Evolutionary conservation across 2,888 invertebrate genomes (phyloP), one percentile per base, ranked within the genome.

Genomic region (Perithous albicinctus): DNA sequence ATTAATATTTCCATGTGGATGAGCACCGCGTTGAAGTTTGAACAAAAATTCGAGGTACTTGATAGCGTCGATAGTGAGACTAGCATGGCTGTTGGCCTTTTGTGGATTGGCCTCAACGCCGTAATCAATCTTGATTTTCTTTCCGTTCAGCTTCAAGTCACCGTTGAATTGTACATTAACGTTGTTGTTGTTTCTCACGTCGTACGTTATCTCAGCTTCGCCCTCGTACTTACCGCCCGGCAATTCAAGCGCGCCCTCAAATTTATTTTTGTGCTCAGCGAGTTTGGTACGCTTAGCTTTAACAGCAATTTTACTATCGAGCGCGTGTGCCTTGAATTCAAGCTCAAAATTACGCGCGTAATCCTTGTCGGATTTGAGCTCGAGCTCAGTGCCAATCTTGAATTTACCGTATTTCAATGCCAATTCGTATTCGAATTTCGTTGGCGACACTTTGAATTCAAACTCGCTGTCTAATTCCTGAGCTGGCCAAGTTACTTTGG

Each of bases 211-310:
- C 0, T 94, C 93, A 63, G 95, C 95, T 32, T 94, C 94, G 0
- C 95, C 91, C 86, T 95, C 95, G 87, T 95, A 94, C 88, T 94
- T 96, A 67, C 95, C 94, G 59, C 94, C 94, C 32, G 94, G 94
- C 15, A 96, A 85, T 3, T 94, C 93, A 7, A 96, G 80, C 43
- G 94, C 94, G 86, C 95, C 95, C 51, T 94, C 94, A 51, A 95
- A 93, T 88, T 96, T 95, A 0, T 95, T 95, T 88, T 95, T 95
- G 35, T 94, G 93, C 12, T 93, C 91, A 0, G 94, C 94, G 0
- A 94, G 89, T 1, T 95, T 93, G 51, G 94, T 94, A 18, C 96
- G 94, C 85, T 94, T 95, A 0, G 94, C 92, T 83, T 95, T 93
- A 0, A 95, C 78, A 84, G 95, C 94, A 0, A 94, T 41, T 74